Percentiles rank a stretch among this genome's conserved stretches.
Evolutionary conservation across 1,140 invertebrate species (phyloP).

Genomic region (Neodiprion virginianus): DNA sequence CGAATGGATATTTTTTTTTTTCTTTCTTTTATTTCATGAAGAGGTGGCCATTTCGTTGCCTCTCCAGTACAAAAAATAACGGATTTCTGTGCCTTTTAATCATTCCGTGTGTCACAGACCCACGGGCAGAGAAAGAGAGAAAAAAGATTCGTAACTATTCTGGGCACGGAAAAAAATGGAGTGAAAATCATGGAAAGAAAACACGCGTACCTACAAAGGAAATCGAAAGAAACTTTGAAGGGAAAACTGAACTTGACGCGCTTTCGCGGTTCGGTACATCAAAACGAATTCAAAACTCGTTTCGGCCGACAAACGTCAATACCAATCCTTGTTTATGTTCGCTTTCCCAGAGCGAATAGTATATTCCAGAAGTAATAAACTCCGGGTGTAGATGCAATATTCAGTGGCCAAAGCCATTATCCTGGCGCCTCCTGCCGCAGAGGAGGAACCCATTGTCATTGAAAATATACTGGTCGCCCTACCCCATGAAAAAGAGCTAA

Average conservation of each 20-base stretch:
- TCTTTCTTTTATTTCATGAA: no score
- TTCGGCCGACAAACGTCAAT: not conserved
- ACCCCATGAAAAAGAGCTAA: slow-evolving; percentile 4
- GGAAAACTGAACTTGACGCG: not conserved
- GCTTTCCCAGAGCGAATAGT: not conserved
- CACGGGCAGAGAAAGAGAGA: no score
- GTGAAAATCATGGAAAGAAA: no score
- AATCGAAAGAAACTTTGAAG: no score
- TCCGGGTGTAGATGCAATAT: not conserved
- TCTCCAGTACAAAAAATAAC: no score
- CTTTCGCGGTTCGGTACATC: not conserved
- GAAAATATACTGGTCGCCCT: not conserved
- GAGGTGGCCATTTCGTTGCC: no score
- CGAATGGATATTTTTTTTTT: no score
- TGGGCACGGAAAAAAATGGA: no score
- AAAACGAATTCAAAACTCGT: not conserved
- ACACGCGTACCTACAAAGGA: no score
- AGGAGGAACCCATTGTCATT: not conserved
- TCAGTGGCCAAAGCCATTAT: not conserved
- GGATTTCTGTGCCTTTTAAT: no score
- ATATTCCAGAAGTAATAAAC: slow-evolving; percentile 3
- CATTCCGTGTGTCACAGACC: no score
- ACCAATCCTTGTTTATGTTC: not conserved
- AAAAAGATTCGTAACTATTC: no score
- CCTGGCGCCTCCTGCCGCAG: not conserved